Conservation (phyloP, 2,888 invertebrate species). For the Ormyrus rosae region DNA sequence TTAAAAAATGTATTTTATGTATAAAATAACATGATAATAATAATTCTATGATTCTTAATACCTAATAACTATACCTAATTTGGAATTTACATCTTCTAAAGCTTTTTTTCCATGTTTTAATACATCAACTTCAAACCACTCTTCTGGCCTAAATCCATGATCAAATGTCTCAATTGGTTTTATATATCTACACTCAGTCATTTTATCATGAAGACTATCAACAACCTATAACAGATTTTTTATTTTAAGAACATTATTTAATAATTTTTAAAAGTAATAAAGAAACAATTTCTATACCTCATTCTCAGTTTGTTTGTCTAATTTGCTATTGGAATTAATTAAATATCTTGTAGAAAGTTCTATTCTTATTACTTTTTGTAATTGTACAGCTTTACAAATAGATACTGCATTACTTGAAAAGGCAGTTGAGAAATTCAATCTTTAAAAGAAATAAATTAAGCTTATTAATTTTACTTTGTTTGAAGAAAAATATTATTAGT, state of each 20-base stretch:
- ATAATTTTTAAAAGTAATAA: background rate
- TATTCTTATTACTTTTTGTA: constrained; percentile 85
- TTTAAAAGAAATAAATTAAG: constrained; percentile 66
- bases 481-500: too few relatives aligned
- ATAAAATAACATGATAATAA: background rate
- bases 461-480: background rate
- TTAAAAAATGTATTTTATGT: constrained; percentile 5
- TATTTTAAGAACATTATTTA: background rate
- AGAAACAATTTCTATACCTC: constrained; percentile 60
- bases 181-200: constrained; percentile 94
- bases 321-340: constrained; percentile 56
- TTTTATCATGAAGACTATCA: constrained; percentile 88
- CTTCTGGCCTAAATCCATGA: constrained; percentile 79
- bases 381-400: constrained; percentile 90
- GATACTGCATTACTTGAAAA: constrained; percentile 97
- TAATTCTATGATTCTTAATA: background rate
- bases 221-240: constrained; percentile 73
- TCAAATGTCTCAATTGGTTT: constrained; percentile 79
- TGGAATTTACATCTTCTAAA: constrained; percentile 86
- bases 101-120: constrained; percentile 86
- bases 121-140: constrained; percentile 91
- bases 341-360: constrained; percentile 89
- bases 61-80: constrained; percentile 79
- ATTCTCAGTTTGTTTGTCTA: constrained; percentile 71
- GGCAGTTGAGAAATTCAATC: constrained; percentile 96